phyloP scores from a whole-genome alignment of 2,888 invertebrate species.

The Agrochola lychnidis region DNA sequence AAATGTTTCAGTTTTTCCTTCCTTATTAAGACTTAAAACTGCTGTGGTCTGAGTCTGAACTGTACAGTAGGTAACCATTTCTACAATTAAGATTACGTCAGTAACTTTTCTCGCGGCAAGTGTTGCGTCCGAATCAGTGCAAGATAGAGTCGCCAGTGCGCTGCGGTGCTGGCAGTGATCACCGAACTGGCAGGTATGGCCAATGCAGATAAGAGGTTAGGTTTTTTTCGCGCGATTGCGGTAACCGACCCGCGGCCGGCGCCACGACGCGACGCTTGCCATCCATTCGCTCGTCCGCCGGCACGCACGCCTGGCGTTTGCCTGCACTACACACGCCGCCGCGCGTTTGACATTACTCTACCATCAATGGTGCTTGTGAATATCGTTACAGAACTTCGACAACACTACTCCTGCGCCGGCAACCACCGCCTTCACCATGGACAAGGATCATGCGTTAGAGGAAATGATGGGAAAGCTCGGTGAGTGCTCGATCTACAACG shows the following conservation, averaged over 20 bases:
- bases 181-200: conserved; percentile 72
- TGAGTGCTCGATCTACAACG: conserved; percentile 77
- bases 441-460: conserved; percentile 92
- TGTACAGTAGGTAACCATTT: not conserved
- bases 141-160: conserved; percentile 24
- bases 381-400: conserved; percentile 75
- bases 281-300: conserved; percentile 87
- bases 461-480: conserved; percentile 93
- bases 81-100: not conserved
- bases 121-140: conserved; percentile 19
- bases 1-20: conserved; percentile 17
- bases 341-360: conserved; percentile 65
- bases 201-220: conserved; percentile 84
- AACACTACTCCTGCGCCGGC: conserved; percentile 63
- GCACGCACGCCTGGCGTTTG: conserved; percentile 83
- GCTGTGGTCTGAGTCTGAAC: not conserved
- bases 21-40: not conserved
- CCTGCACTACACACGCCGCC: conserved; percentile 72
- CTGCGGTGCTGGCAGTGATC: conserved; percentile 44
- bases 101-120: not conserved
- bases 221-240: conserved; percentile 85
- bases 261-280: conserved; percentile 77
- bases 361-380: conserved; percentile 86
- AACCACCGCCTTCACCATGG: conserved; percentile 83
- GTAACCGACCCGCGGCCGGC: conserved; percentile 79